Evolutionary conservation across 1,140 invertebrate species (phyloP), one percentile per base, ranked within the genome.

Genomic region (Micrasema longulum): DNA sequence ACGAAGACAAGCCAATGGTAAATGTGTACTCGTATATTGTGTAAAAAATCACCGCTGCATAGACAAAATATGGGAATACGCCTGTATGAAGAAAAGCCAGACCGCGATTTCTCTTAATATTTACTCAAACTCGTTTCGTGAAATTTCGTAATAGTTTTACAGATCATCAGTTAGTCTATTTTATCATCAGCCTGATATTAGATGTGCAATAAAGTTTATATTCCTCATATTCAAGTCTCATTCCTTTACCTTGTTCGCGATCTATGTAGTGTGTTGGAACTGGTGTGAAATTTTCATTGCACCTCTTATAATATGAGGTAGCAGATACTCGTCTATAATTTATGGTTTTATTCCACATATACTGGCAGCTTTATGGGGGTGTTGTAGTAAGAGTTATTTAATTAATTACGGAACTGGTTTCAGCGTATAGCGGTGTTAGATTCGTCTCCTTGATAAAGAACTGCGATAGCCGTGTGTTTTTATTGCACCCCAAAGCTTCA

Each of bases 321-420:
- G 67, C 67, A 38, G 41, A 4, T 62, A 31, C 23, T 48, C 53
- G 22, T 12, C 14, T 48, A 60, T 69, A 50, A 69, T 60, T 69
- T 69, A 69, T 69, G 36, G 67, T 60, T 69, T 69, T 62, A 69
- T 69, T 60, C 52, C 20, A 31, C 20, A 23, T 18, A 47, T 31
- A 47, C 26, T 20, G 43, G 41, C 55, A 16, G 26, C 22, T 69
- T 50, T 62, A 69, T 62, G 47, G 43, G 18, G 67, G 38, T 62
- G 52, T 31, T 69, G 53, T 60, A 69, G 45, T 60, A 47, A 60
- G 67, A 43, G 5, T 50, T 69, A 31, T 69, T 69, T 62, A 69
- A 69, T 69, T 62, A 69, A 69, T 45, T 60, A 48, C 47, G 23
- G 47, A 69, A 60, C 67, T 48, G 52, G 67, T 60, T 48, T 68